Conservation (phyloP, 2,888 invertebrate genomes). For the Halictus quadricinctus region DNA sequence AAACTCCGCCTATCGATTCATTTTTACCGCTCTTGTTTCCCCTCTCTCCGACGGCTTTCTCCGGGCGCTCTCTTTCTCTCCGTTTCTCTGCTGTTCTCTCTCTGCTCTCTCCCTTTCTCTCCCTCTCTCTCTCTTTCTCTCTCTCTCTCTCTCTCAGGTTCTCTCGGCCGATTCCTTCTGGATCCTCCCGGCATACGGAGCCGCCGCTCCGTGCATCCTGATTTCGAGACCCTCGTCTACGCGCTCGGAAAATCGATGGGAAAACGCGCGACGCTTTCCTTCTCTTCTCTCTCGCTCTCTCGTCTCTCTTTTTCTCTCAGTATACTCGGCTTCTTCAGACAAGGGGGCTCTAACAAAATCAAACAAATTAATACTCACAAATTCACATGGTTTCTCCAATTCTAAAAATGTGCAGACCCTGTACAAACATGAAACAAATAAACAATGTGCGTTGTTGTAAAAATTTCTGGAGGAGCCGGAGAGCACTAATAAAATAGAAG, state of each 20-base stretch:
- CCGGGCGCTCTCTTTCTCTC: not conserved
- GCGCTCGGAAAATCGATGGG: slow-evolving; percentile 41
- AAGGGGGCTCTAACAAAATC: not conserved
- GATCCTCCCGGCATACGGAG: slow-evolving; percentile 39
- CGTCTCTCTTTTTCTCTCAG: not conserved
- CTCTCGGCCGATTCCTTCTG: slow-evolving; percentile 31
- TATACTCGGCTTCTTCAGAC: not conserved
- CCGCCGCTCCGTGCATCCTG: slow-evolving; percentile 27
- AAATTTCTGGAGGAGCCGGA: not conserved
- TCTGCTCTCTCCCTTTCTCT: not conserved
- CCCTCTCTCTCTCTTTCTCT: not conserved
- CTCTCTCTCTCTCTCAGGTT: not conserved
- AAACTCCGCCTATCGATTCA: slow-evolving; percentile 83
- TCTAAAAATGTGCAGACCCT: not conserved
- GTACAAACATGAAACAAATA: not conserved
- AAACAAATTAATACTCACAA: not conserved
- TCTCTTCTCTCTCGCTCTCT: not conserved
- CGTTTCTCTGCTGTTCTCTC: not conserved
- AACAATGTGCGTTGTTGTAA: not conserved
- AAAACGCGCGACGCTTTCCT: slow-evolving; percentile 3
- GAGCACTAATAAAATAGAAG: no score
- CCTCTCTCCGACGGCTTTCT: slow-evolving; percentile 45
- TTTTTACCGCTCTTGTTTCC: slow-evolving; percentile 80
- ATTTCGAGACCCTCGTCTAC: slow-evolving; percentile 16
- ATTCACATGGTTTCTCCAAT: not conserved